Conservation (phyloP, 2,797 vertebrate species). For the Pelodytes ibericus region DNA sequence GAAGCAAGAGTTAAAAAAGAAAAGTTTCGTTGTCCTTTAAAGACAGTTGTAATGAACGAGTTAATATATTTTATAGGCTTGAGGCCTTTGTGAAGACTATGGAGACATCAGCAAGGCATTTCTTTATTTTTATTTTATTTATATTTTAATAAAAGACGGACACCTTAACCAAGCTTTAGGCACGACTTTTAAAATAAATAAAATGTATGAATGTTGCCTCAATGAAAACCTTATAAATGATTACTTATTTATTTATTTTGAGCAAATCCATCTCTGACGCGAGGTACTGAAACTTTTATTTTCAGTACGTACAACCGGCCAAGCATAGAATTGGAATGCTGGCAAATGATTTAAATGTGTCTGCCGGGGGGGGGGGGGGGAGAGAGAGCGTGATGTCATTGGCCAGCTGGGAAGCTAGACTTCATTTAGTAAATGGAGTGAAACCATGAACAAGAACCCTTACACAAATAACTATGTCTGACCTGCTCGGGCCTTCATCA, state of each 20-base stretch:
- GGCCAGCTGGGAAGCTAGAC: conserved; percentile 46
- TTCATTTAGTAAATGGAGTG: conserved; percentile 33
- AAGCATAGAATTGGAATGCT: conserved; percentile 39
- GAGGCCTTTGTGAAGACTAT: no score
- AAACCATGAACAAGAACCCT: conserved; percentile 37
- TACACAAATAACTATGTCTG: conserved; percentile 40
- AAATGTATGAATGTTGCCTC: conserved; percentile 37
- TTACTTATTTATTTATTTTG: conserved; percentile 39
- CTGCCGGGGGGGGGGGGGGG: no score
- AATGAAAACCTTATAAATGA: conserved; percentile 43
- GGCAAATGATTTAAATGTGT: conserved; percentile 52
- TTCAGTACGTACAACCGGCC: conserved; percentile 22
- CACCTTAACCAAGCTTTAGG: no score
- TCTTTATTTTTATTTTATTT: no score
- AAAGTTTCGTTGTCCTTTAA: no score
- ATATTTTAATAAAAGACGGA: no score
- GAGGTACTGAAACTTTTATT: conserved; percentile 37
- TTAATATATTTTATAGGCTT: no score
- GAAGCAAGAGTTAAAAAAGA: no score
- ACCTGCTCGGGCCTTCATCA: conserved; percentile 34
- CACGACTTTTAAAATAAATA: no score
- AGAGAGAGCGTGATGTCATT: conserved; percentile 50
- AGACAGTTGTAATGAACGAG: no score
- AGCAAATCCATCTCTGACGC: neutral
- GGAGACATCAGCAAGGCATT: no score